phyloP scores from a whole-genome alignment of 2,113 vertebrate species.

The Oriolus oriolus region DNA sequence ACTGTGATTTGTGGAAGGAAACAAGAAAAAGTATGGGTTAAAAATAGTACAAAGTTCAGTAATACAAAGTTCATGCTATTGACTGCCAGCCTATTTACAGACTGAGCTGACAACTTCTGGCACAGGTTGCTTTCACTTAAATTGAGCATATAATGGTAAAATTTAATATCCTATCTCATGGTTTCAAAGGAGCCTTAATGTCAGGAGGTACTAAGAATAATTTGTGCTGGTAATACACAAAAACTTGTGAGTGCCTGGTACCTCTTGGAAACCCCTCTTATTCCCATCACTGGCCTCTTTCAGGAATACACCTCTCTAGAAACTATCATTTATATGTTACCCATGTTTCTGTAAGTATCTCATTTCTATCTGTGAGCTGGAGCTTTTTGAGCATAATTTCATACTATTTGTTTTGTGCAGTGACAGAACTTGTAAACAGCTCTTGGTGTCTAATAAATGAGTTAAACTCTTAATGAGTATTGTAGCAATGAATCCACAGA shows the following conservation, averaged over 20 bases:
- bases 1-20: not conserved
- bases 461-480: not conserved
- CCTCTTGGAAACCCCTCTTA: not conserved
- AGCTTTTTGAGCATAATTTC: not conserved
- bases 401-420: not conserved
- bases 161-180: not conserved
- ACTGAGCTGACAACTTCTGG: not conserved
- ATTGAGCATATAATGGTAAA: not conserved
- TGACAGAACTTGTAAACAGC: not conserved
- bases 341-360: not conserved
- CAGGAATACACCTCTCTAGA: not conserved
- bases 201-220: not conserved
- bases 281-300: not conserved
- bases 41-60: not conserved
- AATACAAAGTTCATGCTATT: not conserved
- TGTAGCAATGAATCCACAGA: not conserved
- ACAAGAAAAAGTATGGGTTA: not conserved
- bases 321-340: not conserved
- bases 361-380: not conserved
- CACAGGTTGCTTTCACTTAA: not conserved
- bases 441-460: not conserved
- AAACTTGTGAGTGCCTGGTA: not conserved
- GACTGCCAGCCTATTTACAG: not conserved
- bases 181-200: not conserved
- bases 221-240: not conserved